Evolutionary conservation across 30 jellyfish, hydroid and myxozoan species (phyloP).

Genomic region (Aurelia aurita): DNA sequence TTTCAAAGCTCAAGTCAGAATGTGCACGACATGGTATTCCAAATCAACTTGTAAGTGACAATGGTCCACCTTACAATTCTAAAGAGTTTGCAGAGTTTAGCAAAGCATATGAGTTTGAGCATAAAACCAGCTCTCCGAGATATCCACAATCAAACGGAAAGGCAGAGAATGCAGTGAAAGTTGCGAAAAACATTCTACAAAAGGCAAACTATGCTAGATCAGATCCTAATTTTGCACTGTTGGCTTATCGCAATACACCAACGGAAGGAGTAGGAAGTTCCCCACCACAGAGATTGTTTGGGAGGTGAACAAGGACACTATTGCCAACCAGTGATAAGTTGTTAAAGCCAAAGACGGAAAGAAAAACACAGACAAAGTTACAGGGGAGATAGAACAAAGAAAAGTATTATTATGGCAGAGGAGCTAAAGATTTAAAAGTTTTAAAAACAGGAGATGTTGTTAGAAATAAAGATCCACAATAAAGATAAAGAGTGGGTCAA

Average conservation of each 20-base stretch:
- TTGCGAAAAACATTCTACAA: slow-evolving; percentile 23
- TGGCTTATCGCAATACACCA: slow-evolving; percentile 42
- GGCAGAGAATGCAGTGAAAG: slow-evolving; percentile 45
- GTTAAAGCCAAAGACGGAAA: slow-evolving; percentile 33
- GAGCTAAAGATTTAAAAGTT: no score
- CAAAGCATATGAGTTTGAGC: slow-evolving; percentile 48
- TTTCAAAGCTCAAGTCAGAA: background rate
- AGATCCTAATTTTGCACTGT: slow-evolving; percentile 38
- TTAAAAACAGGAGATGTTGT: slow-evolving; percentile 32
- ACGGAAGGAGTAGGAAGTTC: slow-evolving; percentile 46
- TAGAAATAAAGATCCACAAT: slow-evolving; percentile 18
- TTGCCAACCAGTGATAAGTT: slow-evolving; percentile 44
- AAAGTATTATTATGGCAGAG: slow-evolving; percentile 27
- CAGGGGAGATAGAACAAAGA: slow-evolving; percentile 11
- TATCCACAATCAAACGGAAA: slow-evolving; percentile 62
- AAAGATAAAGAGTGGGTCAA: slow-evolving; percentile 22
- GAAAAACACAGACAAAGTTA: slow-evolving; percentile 22
- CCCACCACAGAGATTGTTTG: slow-evolving; percentile 56
- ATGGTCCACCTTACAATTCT: slow-evolving; percentile 54
- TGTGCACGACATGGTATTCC: slow-evolving; percentile 54
- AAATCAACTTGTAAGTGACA: slow-evolving; percentile 26
- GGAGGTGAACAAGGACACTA: slow-evolving; percentile 59
- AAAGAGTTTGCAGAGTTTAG: slow-evolving; percentile 41
- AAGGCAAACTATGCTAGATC: slow-evolving; percentile 31
- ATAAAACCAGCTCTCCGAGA: slow-evolving; percentile 26